Conservation (phyloP, 2,888 invertebrate species). For the Pristionchus mayeri region DNA sequence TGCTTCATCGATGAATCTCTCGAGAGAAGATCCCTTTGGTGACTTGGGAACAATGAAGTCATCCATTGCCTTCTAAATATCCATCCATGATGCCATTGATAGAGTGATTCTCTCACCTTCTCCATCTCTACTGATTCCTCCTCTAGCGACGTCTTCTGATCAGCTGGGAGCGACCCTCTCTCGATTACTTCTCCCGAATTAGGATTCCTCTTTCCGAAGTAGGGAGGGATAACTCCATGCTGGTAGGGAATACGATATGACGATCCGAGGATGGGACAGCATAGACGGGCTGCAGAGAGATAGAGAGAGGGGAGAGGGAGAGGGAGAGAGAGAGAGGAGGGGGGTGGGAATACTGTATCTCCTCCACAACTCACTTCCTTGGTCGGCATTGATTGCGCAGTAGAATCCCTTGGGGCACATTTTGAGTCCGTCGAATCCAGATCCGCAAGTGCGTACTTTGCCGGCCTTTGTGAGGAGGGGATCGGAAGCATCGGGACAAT, state of each 20-base stretch:
- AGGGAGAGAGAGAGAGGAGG: not conserved
- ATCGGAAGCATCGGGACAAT: conserved; percentile 68
- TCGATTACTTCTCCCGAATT: conserved; percentile 68
- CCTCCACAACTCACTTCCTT: conserved; percentile 54
- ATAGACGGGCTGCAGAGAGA: conserved; percentile 64
- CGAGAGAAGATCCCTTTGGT: conserved; percentile 13
- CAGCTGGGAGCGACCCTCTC: conserved; percentile 64
- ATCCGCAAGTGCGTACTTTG: conserved; percentile 67
- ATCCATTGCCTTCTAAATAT: conserved; percentile 32
- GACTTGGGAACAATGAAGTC: conserved; percentile 48
- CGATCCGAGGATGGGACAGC: conserved; percentile 70
- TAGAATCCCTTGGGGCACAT: conserved; percentile 75
- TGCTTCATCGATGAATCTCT: conserved; percentile 38
- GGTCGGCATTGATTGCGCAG: conserved; percentile 72
- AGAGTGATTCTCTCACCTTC: not conserved
- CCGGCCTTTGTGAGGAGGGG: conserved; percentile 55
- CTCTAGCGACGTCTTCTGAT: conserved; percentile 50
- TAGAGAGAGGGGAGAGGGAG: not conserved
- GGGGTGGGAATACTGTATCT: not conserved
- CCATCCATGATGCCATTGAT: not conserved
- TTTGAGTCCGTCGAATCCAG: conserved; percentile 74
- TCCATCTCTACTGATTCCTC: conserved; percentile 47
- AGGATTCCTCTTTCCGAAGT: conserved; percentile 61
- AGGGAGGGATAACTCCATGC: conserved; percentile 66
- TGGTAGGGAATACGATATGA: conserved; percentile 68